Evolutionary conservation across 2,797 vertebrate genomes (phyloP).

Genomic region (Ficedula albicollis): DNA sequence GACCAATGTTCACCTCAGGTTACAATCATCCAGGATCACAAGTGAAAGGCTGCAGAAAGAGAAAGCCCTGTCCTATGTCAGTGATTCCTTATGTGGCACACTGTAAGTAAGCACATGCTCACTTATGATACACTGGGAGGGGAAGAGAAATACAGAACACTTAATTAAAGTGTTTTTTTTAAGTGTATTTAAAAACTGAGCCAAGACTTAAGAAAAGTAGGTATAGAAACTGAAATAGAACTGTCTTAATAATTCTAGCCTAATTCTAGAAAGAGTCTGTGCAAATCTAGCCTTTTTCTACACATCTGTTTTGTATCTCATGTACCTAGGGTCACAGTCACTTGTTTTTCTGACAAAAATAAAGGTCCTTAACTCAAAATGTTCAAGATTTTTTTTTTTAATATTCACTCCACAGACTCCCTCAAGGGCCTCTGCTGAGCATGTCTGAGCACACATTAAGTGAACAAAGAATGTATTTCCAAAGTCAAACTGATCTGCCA

Average conservation of each 20-base stretch:
- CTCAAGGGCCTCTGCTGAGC: background rate
- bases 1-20: background rate
- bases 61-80: background rate
- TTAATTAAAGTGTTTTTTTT: too few relatives aligned
- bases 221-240: background rate
- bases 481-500: background rate
- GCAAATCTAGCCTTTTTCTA: background rate
- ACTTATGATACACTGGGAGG: background rate
- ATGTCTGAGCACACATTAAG: background rate
- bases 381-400: background rate
- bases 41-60: background rate
- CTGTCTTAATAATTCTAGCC: background rate
- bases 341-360: background rate
- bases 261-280: background rate
- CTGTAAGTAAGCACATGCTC: background rate
- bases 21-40: background rate
- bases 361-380: background rate
- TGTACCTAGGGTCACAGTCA: background rate
- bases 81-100: background rate
- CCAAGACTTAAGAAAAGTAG: background rate
- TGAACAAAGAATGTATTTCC: background rate
- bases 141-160: background rate
- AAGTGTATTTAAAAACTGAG: background rate
- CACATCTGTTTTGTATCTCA: background rate
- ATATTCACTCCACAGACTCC: background rate